Evolutionary conservation across 53 echinoderm and acorn worm species (phyloP), one percentile per base, ranked within the genome.

Genomic region (Henricia sp.): DNA sequence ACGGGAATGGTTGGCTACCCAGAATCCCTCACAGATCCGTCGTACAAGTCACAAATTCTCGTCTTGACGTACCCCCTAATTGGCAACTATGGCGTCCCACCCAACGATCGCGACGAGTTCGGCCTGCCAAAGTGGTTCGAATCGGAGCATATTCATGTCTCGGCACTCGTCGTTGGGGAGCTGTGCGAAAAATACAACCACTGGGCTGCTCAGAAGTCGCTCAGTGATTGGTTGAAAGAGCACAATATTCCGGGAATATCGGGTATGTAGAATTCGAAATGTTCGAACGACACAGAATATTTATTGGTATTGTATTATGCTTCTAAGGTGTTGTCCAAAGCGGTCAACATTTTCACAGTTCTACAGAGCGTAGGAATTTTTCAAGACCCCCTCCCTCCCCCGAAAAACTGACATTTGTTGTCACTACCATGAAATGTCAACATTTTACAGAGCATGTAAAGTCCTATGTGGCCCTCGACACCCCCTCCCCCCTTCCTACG

Each of bases 1-100:
- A 96, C 96, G 63, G 96, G 96, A 5, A 96, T 96, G 96, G 97
- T 97, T 37, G 97, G 97, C 11, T 97, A 97, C 43, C 97, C 97
- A 50, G 97, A 97, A 41, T 97, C 97, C 1, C 74, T 97, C n/a
- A 97, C 97, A 0, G 97, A 97, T 36, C 97, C 97, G 2, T 94
- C 94, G 39, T 97, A 97, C 87, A 87, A 88, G 32, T 92, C 88
- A 3, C 97, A 97, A 60, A 94, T 97, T 11, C 88, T 97, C 6
- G 87, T 97, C 70, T 68, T 94, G 42, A 97, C 97, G 40, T 97
- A 97, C 83, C 97, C 97, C 1, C 87, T 94, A 68, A 97, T 97
- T 20, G 97, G 97, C 20, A 97, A 97, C 82, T 97, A 97, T 80
- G 97, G 97, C 46, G 90, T 97, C 50, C 97, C 97, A 19, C 84